Evolutionary conservation across 2,113 vertebrate species (phyloP).

Genomic region (Ia io): DNA sequence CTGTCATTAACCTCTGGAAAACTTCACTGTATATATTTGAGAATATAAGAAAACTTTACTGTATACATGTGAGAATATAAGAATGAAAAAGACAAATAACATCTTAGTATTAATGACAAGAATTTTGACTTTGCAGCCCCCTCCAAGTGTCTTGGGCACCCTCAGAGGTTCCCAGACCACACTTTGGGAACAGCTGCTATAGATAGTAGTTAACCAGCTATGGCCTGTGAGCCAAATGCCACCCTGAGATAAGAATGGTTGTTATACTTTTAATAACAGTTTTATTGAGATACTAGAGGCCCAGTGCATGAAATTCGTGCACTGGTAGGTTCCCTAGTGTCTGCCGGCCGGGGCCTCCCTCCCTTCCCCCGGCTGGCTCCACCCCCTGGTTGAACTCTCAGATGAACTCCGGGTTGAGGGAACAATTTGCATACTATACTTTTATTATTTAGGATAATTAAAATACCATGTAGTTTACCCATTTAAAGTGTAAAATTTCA

Average conservation of each 20-base stretch:
- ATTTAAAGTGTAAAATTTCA: neutral
- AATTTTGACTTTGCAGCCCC: neutral
- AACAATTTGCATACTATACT: no score
- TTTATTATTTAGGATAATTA: neutral
- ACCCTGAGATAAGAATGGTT: neutral
- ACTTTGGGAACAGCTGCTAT: neutral
- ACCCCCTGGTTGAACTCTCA: no score
- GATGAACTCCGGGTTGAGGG: no score
- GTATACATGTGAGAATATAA: neutral
- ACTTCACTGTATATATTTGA: neutral
- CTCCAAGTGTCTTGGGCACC: neutral
- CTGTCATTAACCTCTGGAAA: neutral
- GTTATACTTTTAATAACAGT: neutral
- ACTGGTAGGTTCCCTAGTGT: no score
- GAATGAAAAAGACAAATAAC: neutral
- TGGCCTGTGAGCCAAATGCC: neutral
- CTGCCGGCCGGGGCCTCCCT: no score
- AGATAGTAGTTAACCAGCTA: neutral
- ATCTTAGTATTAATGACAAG: neutral
- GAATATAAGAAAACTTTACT: neutral
- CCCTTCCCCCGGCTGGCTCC: no score
- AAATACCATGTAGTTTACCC: neutral
- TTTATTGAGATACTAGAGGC: neutral
- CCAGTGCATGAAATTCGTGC: no score
- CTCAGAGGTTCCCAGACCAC: neutral